A percentile compares a stretch with the other conserved stretches of the same genome.
Conservation (phyloP, 2,888 invertebrate species). For the Ormyrus thymus region DNA sequence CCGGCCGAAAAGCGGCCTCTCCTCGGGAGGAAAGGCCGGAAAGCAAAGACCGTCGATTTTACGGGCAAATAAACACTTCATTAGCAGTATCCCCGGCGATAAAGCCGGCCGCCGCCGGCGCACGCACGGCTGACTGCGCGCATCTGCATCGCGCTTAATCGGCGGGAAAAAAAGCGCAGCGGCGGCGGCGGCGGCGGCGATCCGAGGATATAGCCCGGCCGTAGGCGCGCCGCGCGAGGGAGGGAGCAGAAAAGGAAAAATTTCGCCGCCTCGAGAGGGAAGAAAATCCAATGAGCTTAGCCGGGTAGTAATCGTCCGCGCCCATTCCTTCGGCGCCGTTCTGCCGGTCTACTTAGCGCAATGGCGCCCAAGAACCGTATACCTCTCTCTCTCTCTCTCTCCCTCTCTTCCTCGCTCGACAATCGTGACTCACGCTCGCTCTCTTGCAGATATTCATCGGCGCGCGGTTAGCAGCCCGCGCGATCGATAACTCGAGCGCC, state of each 20-base stretch:
- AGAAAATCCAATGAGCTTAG: conserved; percentile 8
- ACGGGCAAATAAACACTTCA: no score
- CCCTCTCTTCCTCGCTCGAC: conserved; percentile 47
- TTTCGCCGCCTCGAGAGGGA: background rate
- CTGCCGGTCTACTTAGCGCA: conserved; percentile 55
- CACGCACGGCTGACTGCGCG: no score
- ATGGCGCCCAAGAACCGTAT: conserved; percentile 41
- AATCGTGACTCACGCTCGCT: conserved; percentile 50
- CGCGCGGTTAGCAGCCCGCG: conserved; percentile 44
- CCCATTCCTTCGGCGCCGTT: conserved; percentile 56
- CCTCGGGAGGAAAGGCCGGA: no score
- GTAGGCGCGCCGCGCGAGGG: no score
- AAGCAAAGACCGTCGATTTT: no score
- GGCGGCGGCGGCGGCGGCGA: no score
- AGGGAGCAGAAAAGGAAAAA: background rate
- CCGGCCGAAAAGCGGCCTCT: no score
- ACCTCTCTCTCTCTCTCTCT: conserved; percentile 34
- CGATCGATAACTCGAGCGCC: conserved; percentile 59
- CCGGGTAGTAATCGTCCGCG: conserved; percentile 1
- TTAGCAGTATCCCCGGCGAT: no score
- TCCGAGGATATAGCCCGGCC: no score
- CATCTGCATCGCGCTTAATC: no score
- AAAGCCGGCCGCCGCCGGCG: no score
- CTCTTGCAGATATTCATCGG: conserved; percentile 59
- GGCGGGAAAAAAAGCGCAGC: no score